These are phyloP conservation scores for Agelaius phoeniceus DNA, from an alignment of 2,113 vertebrate species.

Conservation along the genomic window DNA sequence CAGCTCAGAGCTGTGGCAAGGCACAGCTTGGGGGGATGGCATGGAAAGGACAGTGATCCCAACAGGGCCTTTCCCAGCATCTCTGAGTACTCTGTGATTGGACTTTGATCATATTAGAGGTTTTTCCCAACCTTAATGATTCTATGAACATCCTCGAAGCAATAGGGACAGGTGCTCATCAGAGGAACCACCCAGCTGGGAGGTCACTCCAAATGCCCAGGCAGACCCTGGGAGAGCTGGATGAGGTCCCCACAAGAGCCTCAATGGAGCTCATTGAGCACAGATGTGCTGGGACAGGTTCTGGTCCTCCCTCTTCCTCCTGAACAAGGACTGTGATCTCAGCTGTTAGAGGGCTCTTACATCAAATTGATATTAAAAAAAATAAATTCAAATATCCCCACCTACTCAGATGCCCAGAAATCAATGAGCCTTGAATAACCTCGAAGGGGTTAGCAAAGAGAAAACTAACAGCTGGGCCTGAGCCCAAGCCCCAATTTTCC, in stretches of 20 bases:
- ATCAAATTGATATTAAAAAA: background rate
- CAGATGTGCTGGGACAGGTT: background rate
- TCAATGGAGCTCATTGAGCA: rapidly evolving
- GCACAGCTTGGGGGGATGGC: background rate
- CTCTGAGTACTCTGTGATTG: background rate
- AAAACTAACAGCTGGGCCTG: background rate
- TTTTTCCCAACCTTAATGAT: background rate
- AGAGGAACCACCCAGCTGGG: background rate
- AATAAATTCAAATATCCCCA: background rate
- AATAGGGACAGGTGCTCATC: background rate
- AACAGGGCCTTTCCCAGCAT: background rate
- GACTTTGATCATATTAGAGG: background rate
- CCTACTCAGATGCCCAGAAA: background rate
- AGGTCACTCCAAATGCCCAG: background rate
- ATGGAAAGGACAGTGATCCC: rapidly evolving
- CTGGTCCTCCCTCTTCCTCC: background rate
- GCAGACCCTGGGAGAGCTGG: background rate
- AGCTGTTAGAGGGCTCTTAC: background rate
- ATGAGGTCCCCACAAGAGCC: background rate
- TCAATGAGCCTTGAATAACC: background rate
- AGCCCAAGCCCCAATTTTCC: background rate
- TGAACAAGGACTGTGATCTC: background rate
- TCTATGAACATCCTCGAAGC: background rate
- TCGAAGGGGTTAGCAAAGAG: background rate
- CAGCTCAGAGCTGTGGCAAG: background rate